Base-by-base conservation (phyloP, 2,888 invertebrate species). In the Polydrusus tereticollis region DNA sequence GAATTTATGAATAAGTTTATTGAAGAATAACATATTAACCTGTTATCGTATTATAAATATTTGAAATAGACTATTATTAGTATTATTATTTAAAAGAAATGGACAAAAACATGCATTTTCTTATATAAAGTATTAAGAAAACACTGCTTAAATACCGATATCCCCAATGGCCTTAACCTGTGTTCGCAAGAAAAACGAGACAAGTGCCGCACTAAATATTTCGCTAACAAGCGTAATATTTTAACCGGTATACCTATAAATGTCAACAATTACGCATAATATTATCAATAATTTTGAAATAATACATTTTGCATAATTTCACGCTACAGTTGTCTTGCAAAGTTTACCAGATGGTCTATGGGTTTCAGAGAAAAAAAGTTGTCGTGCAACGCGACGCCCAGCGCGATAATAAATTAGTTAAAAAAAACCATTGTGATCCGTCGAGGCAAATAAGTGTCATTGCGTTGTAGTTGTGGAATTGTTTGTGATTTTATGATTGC, bases 211-310 rank as follows among this genome's bases (percentile, higher is more conserved):
- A 29, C 29, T 55, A 29, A 55, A 55, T 55, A 55, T 16, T 55
- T 18, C 8, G 18, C 52, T 29, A 29, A 55, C 29, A 55, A 23
- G 50, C 12, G 14, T 50, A 26, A 55, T 14, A 52, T 29, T 52
- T 52, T 29, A 62, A 47, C 33, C 45, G 20, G 33, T 63, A 10
- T 12, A 47, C 33, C 33, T n/a, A 63, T 63, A 63, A 63, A 63
- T 47, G 47, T 63, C 63, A 45, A 26, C 50, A 47, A 47, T 47
- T 62, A 47, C 26, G 26, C 20, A 16, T 41, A 41, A 14, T 41
- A 41, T 41, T 41, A 41, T 16, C 16, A 16, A 41, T 41, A 6
- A 41, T n/a, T 60, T 14, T 21, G 43, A 43, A 59, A 43, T 43
- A 43, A 36, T 38, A 60, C 23, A 23, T 43, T 43, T 60, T 21